Base-by-base conservation (phyloP, 2,797 vertebrate species). In the Cichlasoma orientale region DNA sequence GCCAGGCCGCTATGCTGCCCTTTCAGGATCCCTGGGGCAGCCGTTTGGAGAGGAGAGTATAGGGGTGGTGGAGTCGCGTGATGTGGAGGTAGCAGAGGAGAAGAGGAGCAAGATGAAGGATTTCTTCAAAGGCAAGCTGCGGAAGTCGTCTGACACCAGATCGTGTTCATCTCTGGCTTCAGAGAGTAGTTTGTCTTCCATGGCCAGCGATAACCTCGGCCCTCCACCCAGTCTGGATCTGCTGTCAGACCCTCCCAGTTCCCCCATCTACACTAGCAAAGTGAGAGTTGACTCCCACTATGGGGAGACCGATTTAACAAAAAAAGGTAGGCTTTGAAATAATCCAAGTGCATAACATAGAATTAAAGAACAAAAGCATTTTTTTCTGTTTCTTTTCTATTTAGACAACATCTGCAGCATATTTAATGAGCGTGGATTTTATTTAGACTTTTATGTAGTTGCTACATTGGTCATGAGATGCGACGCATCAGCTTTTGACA, bases 121-220 rank as follows among this genome's bases (percentile, higher is more conserved):
- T 52, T 98, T 98, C 91, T 98, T 99, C 91, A 97, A 96, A 81
- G 95, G 92, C 72, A 97, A 94, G 72, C 93, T 99, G 61, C 94
- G 96, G 33, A 97, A 97, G 90, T 97, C 96, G 0, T 97, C 98
- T 0, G 94, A 99, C 86, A 97, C 96, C 0, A 96, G 95, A 58
- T 99, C 97, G 19, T 98, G 94, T 91, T 97, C 97, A 0, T 99
- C 98, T 0, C 91, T 99, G 91, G 97, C 97, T 1, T 99, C 98
- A 0, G 97, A 98, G 88, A 97, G 97, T 89, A 99, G 97, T 56
- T 7, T 96, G 85, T 94, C 94, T 3, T 99, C 98, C 41, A 95
- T 97, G 0, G 90, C 96, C 71, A 97, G 98, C 0, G 96, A 97
- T 11, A 96, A 94, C 73, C 93, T 95, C 23, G 92, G 91, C 44